phyloP scores from a whole-genome alignment of 1,140 invertebrate species.

The Reticulitermes speratus region DNA sequence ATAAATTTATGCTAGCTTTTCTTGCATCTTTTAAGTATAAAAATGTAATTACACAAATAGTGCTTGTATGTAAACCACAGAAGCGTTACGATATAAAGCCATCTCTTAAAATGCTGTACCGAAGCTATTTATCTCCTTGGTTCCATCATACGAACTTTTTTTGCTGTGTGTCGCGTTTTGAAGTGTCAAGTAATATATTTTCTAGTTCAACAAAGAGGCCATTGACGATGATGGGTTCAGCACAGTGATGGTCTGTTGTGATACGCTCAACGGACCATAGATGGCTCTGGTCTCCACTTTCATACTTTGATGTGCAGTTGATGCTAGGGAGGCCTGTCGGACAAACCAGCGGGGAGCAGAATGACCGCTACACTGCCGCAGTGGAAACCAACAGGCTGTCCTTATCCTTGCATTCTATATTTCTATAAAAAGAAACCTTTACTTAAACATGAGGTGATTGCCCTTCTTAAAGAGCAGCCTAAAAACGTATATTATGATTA shows the following conservation, averaged over 20 bases:
- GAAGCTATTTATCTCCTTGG: too few species aligned
- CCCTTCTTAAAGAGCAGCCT: too few species aligned
- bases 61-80: not conserved
- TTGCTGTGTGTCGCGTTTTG: not conserved
- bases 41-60: not conserved
- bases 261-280: not conserved
- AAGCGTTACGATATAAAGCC: not conserved
- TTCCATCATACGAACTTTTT: not conserved
- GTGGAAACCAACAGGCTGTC: too few species aligned
- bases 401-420: too few species aligned
- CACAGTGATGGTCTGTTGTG: not conserved
- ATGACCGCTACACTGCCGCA: too few species aligned
- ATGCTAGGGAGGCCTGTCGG: not conserved
- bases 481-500: too few species aligned
- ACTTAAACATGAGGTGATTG: too few species aligned
- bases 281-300: conserved; percentile 12
- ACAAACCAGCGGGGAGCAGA: not conserved
- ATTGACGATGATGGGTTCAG: not conserved
- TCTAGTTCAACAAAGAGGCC: not conserved
- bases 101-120: not conserved
- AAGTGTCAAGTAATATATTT: not conserved
- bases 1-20: not conserved
- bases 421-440: too few species aligned
- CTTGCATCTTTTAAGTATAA: not conserved
- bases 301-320: not conserved